Evolutionary conservation across 2,797 vertebrate species (phyloP).

Genomic region (Lutjanus campechanus): DNA sequence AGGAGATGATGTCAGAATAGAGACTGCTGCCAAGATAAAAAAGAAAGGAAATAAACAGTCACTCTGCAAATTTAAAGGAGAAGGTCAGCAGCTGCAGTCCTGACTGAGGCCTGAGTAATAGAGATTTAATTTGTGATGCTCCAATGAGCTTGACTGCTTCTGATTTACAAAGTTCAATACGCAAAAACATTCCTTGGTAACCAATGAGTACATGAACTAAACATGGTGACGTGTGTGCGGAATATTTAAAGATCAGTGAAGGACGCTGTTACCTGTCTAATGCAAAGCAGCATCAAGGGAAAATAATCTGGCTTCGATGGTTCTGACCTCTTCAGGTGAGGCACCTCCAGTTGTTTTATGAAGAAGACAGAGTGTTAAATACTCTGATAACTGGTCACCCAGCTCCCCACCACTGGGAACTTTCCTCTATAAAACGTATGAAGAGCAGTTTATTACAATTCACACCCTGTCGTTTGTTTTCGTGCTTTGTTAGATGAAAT

Average conservation of each 20-base stretch:
- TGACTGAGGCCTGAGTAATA: slow-evolving; percentile 20
- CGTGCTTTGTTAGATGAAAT: slow-evolving; percentile 34
- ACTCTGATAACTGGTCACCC: slow-evolving; percentile 1
- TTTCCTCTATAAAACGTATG: slow-evolving; percentile 14
- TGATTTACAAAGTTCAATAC: slow-evolving; percentile 6
- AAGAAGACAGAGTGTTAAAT: background rate
- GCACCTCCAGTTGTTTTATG: background rate
- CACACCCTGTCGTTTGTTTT: slow-evolving; percentile 13
- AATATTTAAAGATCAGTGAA: slow-evolving; percentile 24
- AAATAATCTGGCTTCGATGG: slow-evolving; percentile 34
- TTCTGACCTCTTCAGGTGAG: slow-evolving; percentile 1
- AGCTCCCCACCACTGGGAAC: slow-evolving; percentile 4
- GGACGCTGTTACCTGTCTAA: slow-evolving; percentile 18
- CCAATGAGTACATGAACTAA: background rate
- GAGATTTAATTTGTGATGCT: slow-evolving; percentile 26
- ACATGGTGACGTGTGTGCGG: background rate
- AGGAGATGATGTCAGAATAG: background rate
- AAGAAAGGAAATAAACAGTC: slow-evolving; percentile 4
- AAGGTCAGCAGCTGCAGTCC: slow-evolving; percentile 22
- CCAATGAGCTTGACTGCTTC: background rate
- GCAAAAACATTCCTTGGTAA: slow-evolving; percentile 38
- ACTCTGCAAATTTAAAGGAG: background rate
- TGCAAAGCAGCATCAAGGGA: background rate
- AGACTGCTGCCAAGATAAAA: slow-evolving; percentile 12
- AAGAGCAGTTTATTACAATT: slow-evolving; percentile 19